Conservation (phyloP, 1,140 invertebrate genomes). For the Matsumurasca onukii region DNA sequence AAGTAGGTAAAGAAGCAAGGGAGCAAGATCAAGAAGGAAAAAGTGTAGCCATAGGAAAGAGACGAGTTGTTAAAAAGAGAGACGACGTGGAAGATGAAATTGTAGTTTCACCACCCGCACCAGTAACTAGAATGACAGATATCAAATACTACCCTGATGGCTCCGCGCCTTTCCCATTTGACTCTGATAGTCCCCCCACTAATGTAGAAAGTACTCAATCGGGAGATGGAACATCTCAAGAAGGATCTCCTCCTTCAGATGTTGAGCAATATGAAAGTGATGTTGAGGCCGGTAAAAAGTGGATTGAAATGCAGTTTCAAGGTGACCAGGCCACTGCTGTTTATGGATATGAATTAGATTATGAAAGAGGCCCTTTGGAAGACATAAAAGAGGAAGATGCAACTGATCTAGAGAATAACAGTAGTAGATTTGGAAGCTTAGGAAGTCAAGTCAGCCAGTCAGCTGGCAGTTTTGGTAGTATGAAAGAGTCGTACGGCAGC, state of each 20-base stretch:
- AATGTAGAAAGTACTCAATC: constrained; percentile 43
- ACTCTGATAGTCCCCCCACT: constrained; percentile 69
- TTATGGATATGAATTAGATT: constrained; percentile 69
- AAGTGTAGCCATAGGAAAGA: constrained; percentile 64
- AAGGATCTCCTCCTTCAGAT: constrained; percentile 44
- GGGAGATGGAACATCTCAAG: constrained; percentile 36
- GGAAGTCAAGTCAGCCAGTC: constrained; percentile 75
- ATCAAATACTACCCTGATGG: constrained; percentile 52
- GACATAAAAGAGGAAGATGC: constrained; percentile 90
- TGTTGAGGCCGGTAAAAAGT: constrained; percentile 77
- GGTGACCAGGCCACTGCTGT: constrained; percentile 63
- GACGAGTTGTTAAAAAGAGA: constrained; percentile 50
- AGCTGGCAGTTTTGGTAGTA: constrained; percentile 72
- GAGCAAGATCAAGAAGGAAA: constrained; percentile 79
- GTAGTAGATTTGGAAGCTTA: constrained; percentile 73
- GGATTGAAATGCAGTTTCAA: constrained; percentile 86
- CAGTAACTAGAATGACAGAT: constrained; percentile 54
- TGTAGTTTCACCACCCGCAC: constrained; percentile 60
- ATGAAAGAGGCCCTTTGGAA: constrained; percentile 75
- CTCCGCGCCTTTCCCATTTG: constrained; percentile 63
- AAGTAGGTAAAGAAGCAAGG: constrained; percentile 78
- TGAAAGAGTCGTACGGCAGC: constrained; percentile 73
- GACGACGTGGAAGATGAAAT: constrained; percentile 74
- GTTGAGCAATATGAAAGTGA: constrained; percentile 53
- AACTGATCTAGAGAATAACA: constrained; percentile 78